Base-by-base conservation (phyloP, 1,140 invertebrate genomes). In the Bathynomus jamesi region DNA sequence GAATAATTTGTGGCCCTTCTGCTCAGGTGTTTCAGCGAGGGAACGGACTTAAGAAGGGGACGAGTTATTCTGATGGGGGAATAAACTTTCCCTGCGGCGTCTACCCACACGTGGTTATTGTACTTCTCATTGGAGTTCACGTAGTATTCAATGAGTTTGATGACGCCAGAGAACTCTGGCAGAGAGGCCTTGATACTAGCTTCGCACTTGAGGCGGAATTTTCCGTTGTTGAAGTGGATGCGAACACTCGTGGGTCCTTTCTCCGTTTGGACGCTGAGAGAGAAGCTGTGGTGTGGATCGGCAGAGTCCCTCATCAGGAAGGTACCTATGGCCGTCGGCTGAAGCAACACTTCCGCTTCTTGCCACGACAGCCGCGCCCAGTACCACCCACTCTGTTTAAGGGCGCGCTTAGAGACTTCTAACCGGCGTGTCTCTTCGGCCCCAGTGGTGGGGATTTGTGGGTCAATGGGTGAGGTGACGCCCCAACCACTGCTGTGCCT, bases 231-330 rank as follows among this genome's bases (percentile, higher is more conserved):
- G 80, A 89, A 92, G 64, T 89, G 86, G 24, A 94, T 85, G 29
- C 93, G 83, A 0, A 94, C 89, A 28, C 91, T 92, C 0, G 91
- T 94, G 0, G 92, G 91, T 0, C 92, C 92, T 28, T 87, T 82
- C 13, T 87, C 85, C 0, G 92, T 94, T 81, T 93, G 91, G 8
- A 94, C 89, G 78, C 90, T 92, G 11, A 95, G 82, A 2, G 91
- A 88, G 79, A 90, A 94, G 31, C 91, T 85, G 82, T 88, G 92
- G 71, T 87, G 85, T 4, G 87, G 87, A 80, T 94, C 90, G 0
- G 89, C 89, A 10, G 91, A 93, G 80, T 93, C 89, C 30, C 93
- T 83, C 46, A 94, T 85, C 17, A 94, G 81, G 82, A 91, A 92
- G 0, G 87, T 87, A 0, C 91, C 91, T 17, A 76, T 60, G 27